Evolutionary conservation across 2,113 vertebrate genomes (phyloP), one percentile per base, ranked within the genome.

Genomic region (Neodontobutis hainanensis): DNA sequence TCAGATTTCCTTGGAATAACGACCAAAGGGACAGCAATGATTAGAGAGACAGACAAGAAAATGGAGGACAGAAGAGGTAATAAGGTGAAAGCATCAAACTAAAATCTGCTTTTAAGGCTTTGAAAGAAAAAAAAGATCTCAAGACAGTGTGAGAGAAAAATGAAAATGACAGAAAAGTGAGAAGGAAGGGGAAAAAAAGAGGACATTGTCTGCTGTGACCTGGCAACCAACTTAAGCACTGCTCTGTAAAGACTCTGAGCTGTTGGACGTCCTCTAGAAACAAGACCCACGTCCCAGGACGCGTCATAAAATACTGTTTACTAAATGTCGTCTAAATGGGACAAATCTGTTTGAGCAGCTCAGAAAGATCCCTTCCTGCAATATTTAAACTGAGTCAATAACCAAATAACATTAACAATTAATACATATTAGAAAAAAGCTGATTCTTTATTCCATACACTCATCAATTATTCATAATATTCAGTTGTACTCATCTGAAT

Each of bases 1-100:
- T 76, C 67, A 79, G 72, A 11, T 32, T 52, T 40, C 19, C 5
- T 12, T 46, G 68, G 72, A 57, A 49, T 78, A 70, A 84, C 68
- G 70, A 83, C 60, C 78, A 16, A n/a, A 51, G 48, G 44, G 46
- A 34, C 34, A 40, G 68, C 8, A 19, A 12, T 35, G 59, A 81
- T 87, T 70, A 81, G 75, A 70, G 49, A 11, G 11, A 52, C 32
- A 60, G 67, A 61, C 42, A 45, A 2, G 63, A 27, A 58, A 45
- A 68, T 27, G 69, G 64, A 40, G 67, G 65, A 73, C 16, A 4
- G 36, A 56, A 35, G 43, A 79, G 65, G 73, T 56, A 48, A 51
- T 14, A 14, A 60, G 66, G 68, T 78, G 69, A 78, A 56, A 2
- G 55, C 0, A 32, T 43, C 50, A 78, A 56, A 63, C 61, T 53